Evolutionary conservation across 2,113 vertebrate species (phyloP), one percentile per base, ranked within the genome.

Genomic region (Corythornis vintsioides): DNA sequence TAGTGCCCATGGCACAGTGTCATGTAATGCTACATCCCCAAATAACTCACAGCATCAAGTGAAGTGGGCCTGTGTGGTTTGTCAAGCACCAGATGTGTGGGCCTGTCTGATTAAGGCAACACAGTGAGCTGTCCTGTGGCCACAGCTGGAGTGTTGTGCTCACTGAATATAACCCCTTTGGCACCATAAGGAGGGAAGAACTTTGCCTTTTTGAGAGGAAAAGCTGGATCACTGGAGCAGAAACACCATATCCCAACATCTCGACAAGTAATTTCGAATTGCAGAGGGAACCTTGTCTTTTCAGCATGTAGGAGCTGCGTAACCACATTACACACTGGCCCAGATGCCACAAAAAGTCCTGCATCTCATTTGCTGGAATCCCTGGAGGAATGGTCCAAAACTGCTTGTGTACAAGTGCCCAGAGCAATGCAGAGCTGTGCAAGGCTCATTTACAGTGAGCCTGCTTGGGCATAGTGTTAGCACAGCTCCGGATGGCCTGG

Each of bases 351-450:
- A 35, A 15, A 50, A 78, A 35, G 38, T 72, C 35, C 38, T 84
- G 66, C 22, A 66, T 80, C 29, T 87, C 42, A 3, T 89, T 67
- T 87, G 47, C 85, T 48, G 3, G 45, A 63, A 26, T 65, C 65
- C 31, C 82, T 0, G 1, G 75, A 85, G 82, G 28, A 26, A 17
- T 0, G 0, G 64, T 33, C 83, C 67, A 56, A 12, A 75, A 31
- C 71, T 52, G 53, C 66, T 85, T 0, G 0, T 38, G 42, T 65
- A 48, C 0, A 0, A 85, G 59, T 16, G 67, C 75, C 61, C 71
- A 56, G 84, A 84, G 42, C 67, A 61, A 24, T 3, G 3, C 22
- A 59, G 79, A 81, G 45, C 72, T 14, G 29, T 29, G 12, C 63
- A 55, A 59, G 84, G 65, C 74, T 78, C 21, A 67, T 91, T 55